Evolutionary conservation across 1,140 invertebrate species (phyloP).

Genomic region (Lepidurus couesii): DNA sequence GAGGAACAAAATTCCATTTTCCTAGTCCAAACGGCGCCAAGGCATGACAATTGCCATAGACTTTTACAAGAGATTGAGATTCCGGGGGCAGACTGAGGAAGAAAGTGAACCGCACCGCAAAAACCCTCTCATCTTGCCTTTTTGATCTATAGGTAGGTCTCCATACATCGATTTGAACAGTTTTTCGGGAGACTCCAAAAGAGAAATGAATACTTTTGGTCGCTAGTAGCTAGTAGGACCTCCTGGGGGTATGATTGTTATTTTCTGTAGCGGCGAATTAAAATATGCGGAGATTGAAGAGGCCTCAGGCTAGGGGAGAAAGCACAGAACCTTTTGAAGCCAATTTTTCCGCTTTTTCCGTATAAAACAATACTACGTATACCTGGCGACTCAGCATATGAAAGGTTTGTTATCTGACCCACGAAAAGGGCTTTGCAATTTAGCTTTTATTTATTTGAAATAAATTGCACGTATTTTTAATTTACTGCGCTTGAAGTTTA

Average conservation of each 20-base stretch:
- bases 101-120: background rate
- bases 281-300: background rate
- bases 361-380: too few relatives aligned
- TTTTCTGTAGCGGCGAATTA: background rate
- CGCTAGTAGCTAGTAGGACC: background rate
- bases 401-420: too few relatives aligned
- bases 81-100: background rate
- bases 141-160: conserved; percentile 5
- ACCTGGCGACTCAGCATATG: too few relatives aligned
- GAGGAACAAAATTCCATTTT: background rate
- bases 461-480: too few relatives aligned
- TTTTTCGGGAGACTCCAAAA: background rate
- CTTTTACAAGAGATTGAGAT: background rate
- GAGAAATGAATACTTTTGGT: background rate
- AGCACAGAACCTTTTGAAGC: too few relatives aligned
- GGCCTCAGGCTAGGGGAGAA: background rate
- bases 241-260: background rate
- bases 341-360: too few relatives aligned
- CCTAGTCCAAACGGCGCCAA: background rate
- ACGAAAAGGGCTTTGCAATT: too few relatives aligned
- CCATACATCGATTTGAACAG: background rate
- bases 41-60: background rate
- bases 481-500: too few relatives aligned
- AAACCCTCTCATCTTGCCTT: background rate
- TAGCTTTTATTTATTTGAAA: too few relatives aligned